These are phyloP conservation scores for Acanthis flammea DNA, from an alignment of 2,797 vertebrate genomes.

Conservation along the genomic window DNA sequence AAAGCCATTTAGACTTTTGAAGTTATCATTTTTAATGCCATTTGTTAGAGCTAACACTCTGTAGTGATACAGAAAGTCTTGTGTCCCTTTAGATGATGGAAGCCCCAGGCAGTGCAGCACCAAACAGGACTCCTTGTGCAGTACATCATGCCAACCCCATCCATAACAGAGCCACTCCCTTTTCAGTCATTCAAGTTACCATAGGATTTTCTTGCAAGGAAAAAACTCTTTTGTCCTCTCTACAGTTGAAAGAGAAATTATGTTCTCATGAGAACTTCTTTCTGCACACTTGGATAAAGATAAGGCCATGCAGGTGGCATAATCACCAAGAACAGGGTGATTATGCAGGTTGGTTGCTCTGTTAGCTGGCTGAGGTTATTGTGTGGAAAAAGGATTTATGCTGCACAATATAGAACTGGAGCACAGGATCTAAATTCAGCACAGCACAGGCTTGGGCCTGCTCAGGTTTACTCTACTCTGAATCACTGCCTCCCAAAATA, in stretches of 20 bases:
- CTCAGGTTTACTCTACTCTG: rapidly evolving
- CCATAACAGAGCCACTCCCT: not conserved
- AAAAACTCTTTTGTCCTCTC: not conserved
- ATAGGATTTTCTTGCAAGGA: not conserved
- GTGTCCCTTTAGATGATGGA: not conserved
- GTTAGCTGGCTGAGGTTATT: not conserved
- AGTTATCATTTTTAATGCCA: not conserved
- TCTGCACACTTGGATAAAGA: rapidly evolving
- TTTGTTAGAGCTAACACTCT: not conserved
- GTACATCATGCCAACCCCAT: rapidly evolving
- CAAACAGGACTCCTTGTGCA: not conserved
- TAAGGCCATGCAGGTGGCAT: not conserved
- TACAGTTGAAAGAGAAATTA: not conserved
- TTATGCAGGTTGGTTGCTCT: not conserved
- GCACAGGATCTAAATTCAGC: rapidly evolving
- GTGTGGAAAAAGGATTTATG: rapidly evolving
- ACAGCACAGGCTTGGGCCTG: not conserved
- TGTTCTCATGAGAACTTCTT: not conserved
- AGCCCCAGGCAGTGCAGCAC: rapidly evolving
- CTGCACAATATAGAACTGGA: not conserved
- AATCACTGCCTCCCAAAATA: not conserved
- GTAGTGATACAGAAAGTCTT: not conserved
- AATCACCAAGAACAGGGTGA: rapidly evolving
- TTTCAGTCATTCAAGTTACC: not conserved
- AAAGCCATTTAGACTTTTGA: not conserved